These are phyloP conservation scores for Holothuria scabra DNA, from an alignment of 53 echinoderm and acorn worm species.

Conservation along the genomic window DNA sequence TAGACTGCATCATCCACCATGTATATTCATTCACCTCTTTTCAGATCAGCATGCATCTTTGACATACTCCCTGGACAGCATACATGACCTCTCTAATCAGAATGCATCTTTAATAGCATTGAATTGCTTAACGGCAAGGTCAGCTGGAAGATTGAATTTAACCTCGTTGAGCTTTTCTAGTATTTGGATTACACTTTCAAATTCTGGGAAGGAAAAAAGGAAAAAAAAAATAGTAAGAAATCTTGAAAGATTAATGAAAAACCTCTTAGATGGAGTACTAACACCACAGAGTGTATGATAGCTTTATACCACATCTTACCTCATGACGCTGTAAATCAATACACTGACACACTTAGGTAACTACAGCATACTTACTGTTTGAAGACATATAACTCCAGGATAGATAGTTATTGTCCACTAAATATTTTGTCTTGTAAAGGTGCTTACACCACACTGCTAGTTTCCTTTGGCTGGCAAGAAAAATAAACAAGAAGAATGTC, in stretches of 20 bases:
- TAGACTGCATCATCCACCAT: too few species aligned
- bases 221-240: too few species aligned
- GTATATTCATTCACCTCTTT: too few species aligned
- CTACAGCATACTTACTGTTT: background rate
- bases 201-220: slow-evolving; percentile 57
- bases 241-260: too few species aligned
- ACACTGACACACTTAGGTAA: too few species aligned
- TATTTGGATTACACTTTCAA: slow-evolving; percentile 89
- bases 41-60: slow-evolving; percentile 85
- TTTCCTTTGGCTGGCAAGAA: slow-evolving; percentile 84
- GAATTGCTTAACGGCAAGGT: slow-evolving; percentile 94
- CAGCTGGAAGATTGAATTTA: slow-evolving; percentile 83
- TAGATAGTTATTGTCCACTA: slow-evolving; percentile 81
- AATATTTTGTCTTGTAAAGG: slow-evolving; percentile 75
- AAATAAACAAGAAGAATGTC: background rate
- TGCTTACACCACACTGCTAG: slow-evolving; percentile 89
- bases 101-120: slow-evolving; percentile 96
- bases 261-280: too few species aligned
- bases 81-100: too few species aligned
- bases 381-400: slow-evolving; percentile 96
- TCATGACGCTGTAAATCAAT: too few species aligned
- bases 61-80: too few species aligned
- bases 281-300: too few species aligned
- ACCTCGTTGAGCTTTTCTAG: slow-evolving; percentile 92
- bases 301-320: too few species aligned